Conservation (phyloP, 2,113 vertebrate species). For the Polyodon spathula region DNA sequence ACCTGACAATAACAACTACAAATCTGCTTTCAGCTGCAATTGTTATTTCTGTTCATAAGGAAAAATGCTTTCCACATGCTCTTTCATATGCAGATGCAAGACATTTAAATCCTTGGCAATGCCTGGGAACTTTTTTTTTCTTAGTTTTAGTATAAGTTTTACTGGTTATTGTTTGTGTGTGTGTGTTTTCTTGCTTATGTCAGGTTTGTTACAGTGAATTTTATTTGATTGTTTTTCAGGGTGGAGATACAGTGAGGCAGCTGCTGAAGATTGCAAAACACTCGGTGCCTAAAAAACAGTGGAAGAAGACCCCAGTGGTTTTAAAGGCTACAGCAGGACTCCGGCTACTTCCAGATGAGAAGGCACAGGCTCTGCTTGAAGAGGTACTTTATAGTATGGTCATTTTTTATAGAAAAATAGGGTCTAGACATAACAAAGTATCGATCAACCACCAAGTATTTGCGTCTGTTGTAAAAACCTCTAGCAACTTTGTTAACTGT, state of each 20-base stretch:
- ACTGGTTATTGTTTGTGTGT: too few species aligned
- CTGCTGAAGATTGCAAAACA: constrained; percentile 79
- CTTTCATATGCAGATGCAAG: too few species aligned
- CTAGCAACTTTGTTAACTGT: constrained; percentile 40
- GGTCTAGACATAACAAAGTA: constrained; percentile 47
- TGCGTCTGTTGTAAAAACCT: constrained; percentile 47
- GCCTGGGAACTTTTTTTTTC: too few species aligned
- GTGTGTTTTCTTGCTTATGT: constrained; percentile 5
- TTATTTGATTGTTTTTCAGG: constrained; percentile 47
- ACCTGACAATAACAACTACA: too few species aligned
- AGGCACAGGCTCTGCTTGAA: constrained; percentile 73
- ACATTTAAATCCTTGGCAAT: too few species aligned
- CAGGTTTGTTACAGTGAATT: not conserved
- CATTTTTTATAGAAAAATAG: too few species aligned
- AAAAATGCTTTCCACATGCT: too few species aligned
- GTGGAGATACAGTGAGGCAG: constrained; percentile 72
- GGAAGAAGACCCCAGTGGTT: constrained; percentile 83
- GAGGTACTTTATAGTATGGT: constrained; percentile 63
- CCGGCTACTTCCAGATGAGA: constrained; percentile 75
- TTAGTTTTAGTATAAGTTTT: too few species aligned
- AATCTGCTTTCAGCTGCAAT: too few species aligned
- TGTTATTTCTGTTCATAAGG: too few species aligned
- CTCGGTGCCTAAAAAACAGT: constrained; percentile 75
- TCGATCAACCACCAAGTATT: constrained; percentile 54
- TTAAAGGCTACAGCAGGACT: constrained; percentile 92